Base-by-base conservation (phyloP, 2,113 vertebrate species). In the Calyptomena viridis region DNA sequence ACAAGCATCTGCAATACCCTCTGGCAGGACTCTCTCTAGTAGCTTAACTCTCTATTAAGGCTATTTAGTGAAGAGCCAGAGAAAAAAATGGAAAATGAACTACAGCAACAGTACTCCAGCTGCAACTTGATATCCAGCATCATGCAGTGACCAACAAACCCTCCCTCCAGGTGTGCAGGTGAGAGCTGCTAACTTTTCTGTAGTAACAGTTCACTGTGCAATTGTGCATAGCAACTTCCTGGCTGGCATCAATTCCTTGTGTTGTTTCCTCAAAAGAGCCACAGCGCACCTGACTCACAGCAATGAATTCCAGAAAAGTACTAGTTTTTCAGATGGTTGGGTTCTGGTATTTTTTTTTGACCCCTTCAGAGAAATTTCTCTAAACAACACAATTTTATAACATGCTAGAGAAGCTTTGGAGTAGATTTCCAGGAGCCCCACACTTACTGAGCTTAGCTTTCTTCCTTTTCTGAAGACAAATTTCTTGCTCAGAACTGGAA, bases 151-250 rank as follows among this genome's bases (percentile, higher is more conserved):
- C 64, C 50, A 84, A 47, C 37, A 67, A 46, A 59, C 42, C 59
- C 64, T 14, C n/a, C 40, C 87, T 66, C 42, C 14, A 30, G 30
- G n/a, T 1, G 1, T 0, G 3, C 31, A 40, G 50, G 44, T 1
- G 2, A 73, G 46, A 76, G n/a, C 24, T 40, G 55, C 24, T 39
- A 42, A 42, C 27, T 55, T 52, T 35, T 50, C 53, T 24, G 37
- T 6, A 24, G 58, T 52, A 84, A 40, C 33, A 79, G 66, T 15
- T 82, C 53, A 20, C 21, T 3, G 10, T 58, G 52, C 22, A 20
- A 4, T 37, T 46, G 8, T 31, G 14, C 3, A 2, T 3, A 47
- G 37, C 40, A 11, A 14, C 40, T 66, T 66, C 37, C 47, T 1
- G 2, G 37, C 50, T 60, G 24, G 71, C 59, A 46, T 14, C 21